Conservation (phyloP, 2,797 vertebrate genomes). For the Sebastes paucispinis region DNA sequence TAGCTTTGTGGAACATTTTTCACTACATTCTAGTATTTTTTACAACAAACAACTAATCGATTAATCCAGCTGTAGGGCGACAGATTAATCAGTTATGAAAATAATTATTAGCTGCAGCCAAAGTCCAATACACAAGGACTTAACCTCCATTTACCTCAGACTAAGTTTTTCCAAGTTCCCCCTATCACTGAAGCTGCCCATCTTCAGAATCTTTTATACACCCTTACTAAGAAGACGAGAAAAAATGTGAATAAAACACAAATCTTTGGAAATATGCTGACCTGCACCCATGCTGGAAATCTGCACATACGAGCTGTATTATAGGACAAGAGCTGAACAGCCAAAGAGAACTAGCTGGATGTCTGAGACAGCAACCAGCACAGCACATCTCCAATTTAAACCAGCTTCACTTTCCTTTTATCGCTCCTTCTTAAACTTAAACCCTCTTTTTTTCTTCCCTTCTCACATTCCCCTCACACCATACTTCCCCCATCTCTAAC, state of each 20-base stretch:
- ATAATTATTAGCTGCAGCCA: no score
- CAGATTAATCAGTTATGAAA: no score
- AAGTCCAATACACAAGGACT: background rate
- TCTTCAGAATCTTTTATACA: background rate
- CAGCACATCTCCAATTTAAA: conserved; percentile 54
- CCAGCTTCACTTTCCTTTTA: conserved; percentile 14
- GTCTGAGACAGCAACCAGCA: conserved; percentile 33
- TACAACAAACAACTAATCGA: no score
- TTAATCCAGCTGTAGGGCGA: fast-evolving
- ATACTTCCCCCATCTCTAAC: background rate
- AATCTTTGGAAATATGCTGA: conserved; percentile 48
- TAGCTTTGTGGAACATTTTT: no score
- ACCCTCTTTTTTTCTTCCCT: background rate
- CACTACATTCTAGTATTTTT: no score
- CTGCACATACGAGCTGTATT: conserved; percentile 23
- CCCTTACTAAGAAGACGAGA: conserved; percentile 6
- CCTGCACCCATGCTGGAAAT: conserved; percentile 20
- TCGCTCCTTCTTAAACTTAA: background rate
- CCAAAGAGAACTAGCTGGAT: conserved; percentile 9
- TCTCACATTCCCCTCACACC: background rate
- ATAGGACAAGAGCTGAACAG: conserved; percentile 27
- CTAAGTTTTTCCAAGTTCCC: background rate
- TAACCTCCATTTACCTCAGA: background rate
- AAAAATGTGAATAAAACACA: conserved; percentile 33
- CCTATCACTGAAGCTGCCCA: background rate